Conservation (phyloP, 2,113 vertebrate species). For the Spermophilus dauricus region DNA sequence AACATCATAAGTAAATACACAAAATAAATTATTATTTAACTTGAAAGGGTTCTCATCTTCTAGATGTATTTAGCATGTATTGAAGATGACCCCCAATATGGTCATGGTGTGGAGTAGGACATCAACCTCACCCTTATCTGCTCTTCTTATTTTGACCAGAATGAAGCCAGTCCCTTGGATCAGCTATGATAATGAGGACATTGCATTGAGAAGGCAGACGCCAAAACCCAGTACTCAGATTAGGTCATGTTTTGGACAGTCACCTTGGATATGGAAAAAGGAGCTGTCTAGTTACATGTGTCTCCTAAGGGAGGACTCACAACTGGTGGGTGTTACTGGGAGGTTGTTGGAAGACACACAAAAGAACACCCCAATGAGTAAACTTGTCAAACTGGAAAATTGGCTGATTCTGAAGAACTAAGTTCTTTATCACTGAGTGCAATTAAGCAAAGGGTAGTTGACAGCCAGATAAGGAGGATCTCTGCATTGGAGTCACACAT, state of each 20-base stretch:
- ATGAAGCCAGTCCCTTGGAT: fast-evolving
- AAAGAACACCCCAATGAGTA: too few relatives aligned
- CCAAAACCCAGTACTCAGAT: background rate
- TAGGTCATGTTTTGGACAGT: background rate
- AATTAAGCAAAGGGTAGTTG: fast-evolving
- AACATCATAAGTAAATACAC: too few relatives aligned
- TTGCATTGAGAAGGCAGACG: too few relatives aligned
- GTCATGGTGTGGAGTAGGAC: fast-evolving
- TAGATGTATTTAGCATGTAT: background rate
- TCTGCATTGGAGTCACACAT: fast-evolving
- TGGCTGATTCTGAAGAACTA: background rate
- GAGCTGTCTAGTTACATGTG: background rate
- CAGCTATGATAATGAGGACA: fast-evolving
- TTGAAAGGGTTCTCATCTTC: background rate
- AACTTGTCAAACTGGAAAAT: background rate
- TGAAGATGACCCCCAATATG: background rate
- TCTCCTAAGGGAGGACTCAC: background rate
- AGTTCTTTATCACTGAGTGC: background rate
- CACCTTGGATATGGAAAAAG: background rate
- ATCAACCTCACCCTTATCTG: background rate
- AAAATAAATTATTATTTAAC: background rate
- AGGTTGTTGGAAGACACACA: fast-evolving
- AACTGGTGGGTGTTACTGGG: background rate
- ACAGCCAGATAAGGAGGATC: fast-evolving
- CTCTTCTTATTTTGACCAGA: background rate